phyloP scores from a whole-genome alignment of 2,113 vertebrate genomes.

The Stigmatopora argus region DNA sequence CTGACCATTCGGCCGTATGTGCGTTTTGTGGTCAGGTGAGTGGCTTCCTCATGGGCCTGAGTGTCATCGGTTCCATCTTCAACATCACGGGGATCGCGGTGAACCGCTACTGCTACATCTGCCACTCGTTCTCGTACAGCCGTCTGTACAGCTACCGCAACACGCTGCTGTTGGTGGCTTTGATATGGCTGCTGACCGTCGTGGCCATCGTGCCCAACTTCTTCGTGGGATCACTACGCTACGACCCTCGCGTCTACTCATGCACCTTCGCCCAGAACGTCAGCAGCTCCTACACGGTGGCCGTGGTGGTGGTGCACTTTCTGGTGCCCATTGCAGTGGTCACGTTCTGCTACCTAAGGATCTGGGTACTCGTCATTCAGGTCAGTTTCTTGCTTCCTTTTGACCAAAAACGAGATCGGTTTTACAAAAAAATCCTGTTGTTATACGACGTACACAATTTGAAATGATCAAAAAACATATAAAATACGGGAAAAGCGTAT shows the following conservation, averaged over 20 bases:
- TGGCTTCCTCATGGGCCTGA: conserved; percentile 88
- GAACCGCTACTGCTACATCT: conserved; percentile 88
- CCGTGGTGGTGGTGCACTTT: conserved; percentile 83
- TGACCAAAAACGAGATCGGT: too few species aligned
- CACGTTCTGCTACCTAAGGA: conserved; percentile 86
- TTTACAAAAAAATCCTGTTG: too few species aligned
- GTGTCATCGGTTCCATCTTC: conserved; percentile 88
- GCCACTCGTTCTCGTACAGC: conserved; percentile 80
- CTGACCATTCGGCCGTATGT: neutral
- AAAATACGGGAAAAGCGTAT: too few species aligned
- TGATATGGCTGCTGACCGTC: conserved; percentile 75
- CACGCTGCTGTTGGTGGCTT: conserved; percentile 76
- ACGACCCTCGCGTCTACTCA: conserved; percentile 82
- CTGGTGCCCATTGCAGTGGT: conserved; percentile 83
- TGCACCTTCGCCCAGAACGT: conserved; percentile 86
- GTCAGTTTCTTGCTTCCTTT: conserved; percentile 45
- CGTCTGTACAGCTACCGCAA: conserved; percentile 78
- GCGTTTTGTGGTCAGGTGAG: conserved; percentile 63
- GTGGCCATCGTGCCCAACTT: conserved; percentile 82
- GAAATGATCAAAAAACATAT: too few species aligned
- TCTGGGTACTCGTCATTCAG: conserved; percentile 85
- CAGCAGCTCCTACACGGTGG: conserved; percentile 78
- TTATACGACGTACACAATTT: too few species aligned
- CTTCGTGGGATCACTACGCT: conserved; percentile 82
- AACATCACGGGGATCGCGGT: conserved; percentile 88